phyloP scores from a whole-genome alignment of 2,797 vertebrate species.

The Meda fulgida region DNA sequence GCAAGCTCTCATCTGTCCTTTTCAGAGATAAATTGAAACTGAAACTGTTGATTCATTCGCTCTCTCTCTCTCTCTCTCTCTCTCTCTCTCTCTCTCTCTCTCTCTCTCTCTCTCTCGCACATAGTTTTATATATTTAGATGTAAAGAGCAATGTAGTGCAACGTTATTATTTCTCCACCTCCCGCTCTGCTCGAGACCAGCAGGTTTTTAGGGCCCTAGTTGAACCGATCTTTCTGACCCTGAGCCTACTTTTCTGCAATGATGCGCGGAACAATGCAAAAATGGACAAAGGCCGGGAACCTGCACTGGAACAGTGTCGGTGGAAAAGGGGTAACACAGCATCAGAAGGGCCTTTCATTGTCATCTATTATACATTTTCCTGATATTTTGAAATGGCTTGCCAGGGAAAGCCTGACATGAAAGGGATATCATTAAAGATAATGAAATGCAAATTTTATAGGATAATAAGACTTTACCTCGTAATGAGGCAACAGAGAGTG shows the following conservation, averaged over 20 bases:
- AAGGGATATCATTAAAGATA: slow-evolving; percentile 5
- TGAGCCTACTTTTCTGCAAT: too few relatives aligned
- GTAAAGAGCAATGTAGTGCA: too few relatives aligned
- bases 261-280: not conserved
- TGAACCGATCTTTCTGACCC: not conserved
- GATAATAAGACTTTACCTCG: not conserved
- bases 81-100: too few relatives aligned
- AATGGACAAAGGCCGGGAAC: too few relatives aligned
- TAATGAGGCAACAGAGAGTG: not conserved
- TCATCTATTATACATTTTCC: not conserved
- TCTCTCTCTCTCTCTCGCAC: too few relatives aligned
- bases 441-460: not conserved
- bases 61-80: too few relatives aligned
- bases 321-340: not conserved
- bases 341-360: not conserved
- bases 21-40: too few relatives aligned
- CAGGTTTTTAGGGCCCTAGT: not conserved
- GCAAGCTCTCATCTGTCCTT: too few relatives aligned
- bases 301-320: too few relatives aligned
- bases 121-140: too few relatives aligned
- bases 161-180: too few relatives aligned
- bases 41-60: too few relatives aligned
- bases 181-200: not conserved
- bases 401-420: not conserved
- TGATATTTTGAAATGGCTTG: not conserved